Conservation (phyloP, 2,113 vertebrate genomes). For the Chiloscyllium plagiosum region DNA sequence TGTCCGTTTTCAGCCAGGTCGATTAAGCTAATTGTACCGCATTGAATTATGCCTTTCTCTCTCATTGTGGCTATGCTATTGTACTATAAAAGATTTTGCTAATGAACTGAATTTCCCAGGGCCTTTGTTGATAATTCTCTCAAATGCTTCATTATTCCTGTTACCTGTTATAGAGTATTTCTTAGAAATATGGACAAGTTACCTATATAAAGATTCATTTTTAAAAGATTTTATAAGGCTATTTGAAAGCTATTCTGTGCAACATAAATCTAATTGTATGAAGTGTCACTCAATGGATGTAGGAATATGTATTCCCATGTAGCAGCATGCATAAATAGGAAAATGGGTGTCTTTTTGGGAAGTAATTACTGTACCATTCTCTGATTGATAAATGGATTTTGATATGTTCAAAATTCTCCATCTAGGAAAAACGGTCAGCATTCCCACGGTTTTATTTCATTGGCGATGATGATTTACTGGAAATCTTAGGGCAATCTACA, state of each 20-base stretch:
- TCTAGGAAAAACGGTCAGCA: constrained; percentile 87
- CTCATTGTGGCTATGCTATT: background rate
- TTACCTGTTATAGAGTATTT: background rate
- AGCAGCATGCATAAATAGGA: background rate
- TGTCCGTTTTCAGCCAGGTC: background rate
- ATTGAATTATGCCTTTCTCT: background rate
- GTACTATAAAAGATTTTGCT: background rate
- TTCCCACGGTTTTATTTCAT: constrained; percentile 97
- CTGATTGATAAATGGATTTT: background rate
- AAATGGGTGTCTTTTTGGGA: background rate
- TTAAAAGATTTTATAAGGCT: background rate
- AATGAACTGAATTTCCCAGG: background rate
- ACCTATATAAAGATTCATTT: background rate
- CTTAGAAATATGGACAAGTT: background rate
- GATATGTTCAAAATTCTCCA: constrained; percentile 37
- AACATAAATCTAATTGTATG: background rate
- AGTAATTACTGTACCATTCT: background rate
- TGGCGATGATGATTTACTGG: constrained; percentile 91
- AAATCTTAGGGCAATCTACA: constrained; percentile 90
- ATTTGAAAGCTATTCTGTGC: background rate
- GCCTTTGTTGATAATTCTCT: background rate
- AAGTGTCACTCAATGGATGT: background rate
- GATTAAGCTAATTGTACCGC: background rate
- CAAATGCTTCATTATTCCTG: background rate
- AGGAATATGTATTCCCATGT: background rate